Base-by-base conservation (phyloP, 2,797 vertebrate species). In the Pagetopsis macropterus region DNA sequence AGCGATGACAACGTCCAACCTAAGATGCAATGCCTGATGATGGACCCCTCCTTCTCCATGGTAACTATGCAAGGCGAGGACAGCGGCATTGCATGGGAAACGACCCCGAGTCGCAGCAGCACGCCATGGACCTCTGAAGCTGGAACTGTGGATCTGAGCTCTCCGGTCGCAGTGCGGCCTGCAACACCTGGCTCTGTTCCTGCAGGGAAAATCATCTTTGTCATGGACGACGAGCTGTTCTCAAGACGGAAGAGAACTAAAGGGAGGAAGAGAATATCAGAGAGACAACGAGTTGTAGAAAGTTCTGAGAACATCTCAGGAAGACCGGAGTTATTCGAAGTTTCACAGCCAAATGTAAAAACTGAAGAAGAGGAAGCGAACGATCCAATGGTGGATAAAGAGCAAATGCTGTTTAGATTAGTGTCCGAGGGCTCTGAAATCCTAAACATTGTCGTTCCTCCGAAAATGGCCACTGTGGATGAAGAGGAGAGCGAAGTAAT, bases 31-130 rank as follows among this genome's bases (percentile, higher is more conserved):
- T 98, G 94, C 75, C 94, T 99, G 82, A 96, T 98, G 93, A 96
- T 95, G 91, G 96, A 97, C 77, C 94, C 96, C 3, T 95, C 93
- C 75, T 97, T 98, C 93, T 97, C 97, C 72, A 97, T 98, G 96
- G 96, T 98, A 63, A 94, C 96, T 0, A 92, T 97, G 88, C 97
- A 98, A 91, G 94, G 93, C 15, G 97, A 98, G 89, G 96, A 98
- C 77, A 98, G 97, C 8, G 96, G 96, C 17, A 97, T 99, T 55
- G 94, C 92, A 0, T 99, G 98, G 98, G 98, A 99, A 89, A 97
- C 96, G 0, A 94, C 88, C 17, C 95, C 96, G 0, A 94, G 96
- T 62, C 94, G 93, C 70, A 95, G 94, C 83, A 94, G 92, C 31
- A 98, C 96, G 9, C 97, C 97, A 0, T 96, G 96, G 96, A 84